Evolutionary conservation across 92 coral and sea anemone species (phyloP).

Genomic region (Pocillopora grandis): DNA sequence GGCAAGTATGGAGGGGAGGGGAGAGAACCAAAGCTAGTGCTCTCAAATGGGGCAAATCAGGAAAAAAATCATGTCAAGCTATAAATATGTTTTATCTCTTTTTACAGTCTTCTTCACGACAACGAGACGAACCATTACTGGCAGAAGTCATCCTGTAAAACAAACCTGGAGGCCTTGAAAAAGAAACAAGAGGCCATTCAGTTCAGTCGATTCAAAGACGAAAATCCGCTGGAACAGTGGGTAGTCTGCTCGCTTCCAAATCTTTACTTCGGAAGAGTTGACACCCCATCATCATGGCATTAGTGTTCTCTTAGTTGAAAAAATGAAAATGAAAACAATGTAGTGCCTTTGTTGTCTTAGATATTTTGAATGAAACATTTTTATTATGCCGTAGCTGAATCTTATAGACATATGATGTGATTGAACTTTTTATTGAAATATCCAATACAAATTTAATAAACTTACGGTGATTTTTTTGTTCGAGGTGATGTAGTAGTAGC

Average conservation of each 20-base stretch:
- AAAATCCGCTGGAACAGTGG: background rate
- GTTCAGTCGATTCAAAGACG: background rate
- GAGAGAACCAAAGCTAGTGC: background rate
- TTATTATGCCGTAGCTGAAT: too few species aligned
- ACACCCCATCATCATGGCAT: background rate
- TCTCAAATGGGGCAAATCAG: background rate
- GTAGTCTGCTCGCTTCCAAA: background rate
- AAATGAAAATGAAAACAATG: too few species aligned
- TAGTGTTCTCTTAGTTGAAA: too few species aligned
- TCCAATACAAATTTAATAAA: too few species aligned
- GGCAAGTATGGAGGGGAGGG: too few species aligned
- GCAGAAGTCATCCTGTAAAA: background rate
- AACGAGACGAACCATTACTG: background rate
- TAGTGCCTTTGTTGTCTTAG: too few species aligned
- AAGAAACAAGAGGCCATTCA: background rate
- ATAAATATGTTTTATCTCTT: background rate
- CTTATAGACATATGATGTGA: too few species aligned
- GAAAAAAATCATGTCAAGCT: background rate
- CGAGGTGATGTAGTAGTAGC: too few species aligned
- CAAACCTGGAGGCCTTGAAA: background rate
- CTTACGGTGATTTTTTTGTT: too few species aligned
- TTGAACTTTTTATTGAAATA: too few species aligned
- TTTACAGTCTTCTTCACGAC: background rate
- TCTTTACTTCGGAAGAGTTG: background rate
- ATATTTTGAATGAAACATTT: too few species aligned